A percentile compares a stretch with the other conserved stretches of the same genome.
phyloP scores from a whole-genome alignment of 2,797 vertebrate species.

The Acomys russatus region DNA sequence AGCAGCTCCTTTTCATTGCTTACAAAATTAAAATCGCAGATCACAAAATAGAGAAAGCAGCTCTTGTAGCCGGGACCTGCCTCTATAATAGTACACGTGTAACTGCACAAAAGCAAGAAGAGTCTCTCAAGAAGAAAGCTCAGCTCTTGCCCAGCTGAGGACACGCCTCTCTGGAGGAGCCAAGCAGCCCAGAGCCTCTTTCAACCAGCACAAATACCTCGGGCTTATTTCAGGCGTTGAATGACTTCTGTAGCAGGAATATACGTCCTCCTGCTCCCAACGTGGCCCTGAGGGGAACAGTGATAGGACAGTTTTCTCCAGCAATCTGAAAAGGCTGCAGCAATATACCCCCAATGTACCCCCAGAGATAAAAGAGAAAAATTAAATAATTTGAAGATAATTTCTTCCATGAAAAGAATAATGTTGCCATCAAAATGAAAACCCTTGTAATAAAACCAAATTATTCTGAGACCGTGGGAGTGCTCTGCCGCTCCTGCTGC shows the following conservation, averaged over 20 bases:
- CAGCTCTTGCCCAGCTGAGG: not conserved
- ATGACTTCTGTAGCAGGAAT: constrained; percentile 54
- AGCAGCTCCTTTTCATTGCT: not conserved
- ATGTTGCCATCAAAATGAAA: constrained; percentile 82
- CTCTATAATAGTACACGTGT: not conserved
- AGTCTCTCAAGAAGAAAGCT: not conserved
- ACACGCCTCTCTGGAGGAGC: not conserved
- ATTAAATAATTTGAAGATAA: constrained; percentile 82
- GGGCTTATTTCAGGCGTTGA: constrained; percentile 55
- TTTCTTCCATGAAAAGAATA: constrained; percentile 80
- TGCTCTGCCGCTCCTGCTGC: constrained; percentile 17
- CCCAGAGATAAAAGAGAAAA: constrained; percentile 68
- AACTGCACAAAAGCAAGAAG: not conserved
- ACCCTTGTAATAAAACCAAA: constrained; percentile 71
- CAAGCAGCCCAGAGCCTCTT: not conserved
- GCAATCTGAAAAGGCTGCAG: constrained; percentile 61
- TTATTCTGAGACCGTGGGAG: constrained; percentile 31
- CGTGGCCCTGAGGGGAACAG: constrained; percentile 13
- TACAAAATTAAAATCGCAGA: constrained; percentile 19
- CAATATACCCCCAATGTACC: constrained; percentile 56
- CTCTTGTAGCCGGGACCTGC: not conserved
- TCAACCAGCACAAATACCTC: not conserved
- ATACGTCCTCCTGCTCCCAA: constrained; percentile 29
- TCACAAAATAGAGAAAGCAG: not conserved
- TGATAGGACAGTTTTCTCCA: constrained; percentile 12